A percentile compares a stretch with the other conserved stretches of the same genome.
phyloP scores from a whole-genome alignment of 2,888 invertebrate species.

The Polyploca ridens region DNA sequence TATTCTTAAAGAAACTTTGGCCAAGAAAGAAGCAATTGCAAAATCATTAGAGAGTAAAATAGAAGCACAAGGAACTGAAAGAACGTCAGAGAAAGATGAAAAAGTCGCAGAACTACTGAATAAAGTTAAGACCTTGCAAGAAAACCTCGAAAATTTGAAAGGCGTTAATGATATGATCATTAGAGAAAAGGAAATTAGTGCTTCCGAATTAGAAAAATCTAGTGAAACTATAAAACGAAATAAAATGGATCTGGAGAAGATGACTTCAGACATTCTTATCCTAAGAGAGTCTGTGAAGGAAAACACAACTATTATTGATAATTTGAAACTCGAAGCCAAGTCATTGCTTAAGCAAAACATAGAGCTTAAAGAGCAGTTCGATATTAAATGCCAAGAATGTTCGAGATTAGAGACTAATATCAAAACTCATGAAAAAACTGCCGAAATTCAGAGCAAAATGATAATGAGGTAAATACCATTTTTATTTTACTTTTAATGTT shows the following conservation, averaged over 20 bases:
- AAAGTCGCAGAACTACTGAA: conserved; percentile 46
- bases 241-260: conserved; percentile 60
- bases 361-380: conserved; percentile 57
- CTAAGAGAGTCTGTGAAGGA: conserved; percentile 64
- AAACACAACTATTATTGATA: conserved; percentile 57
- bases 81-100: conserved; percentile 32
- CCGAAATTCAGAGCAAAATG: conserved; percentile 71
- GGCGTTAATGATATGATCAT: conserved; percentile 54
- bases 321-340: conserved; percentile 60
- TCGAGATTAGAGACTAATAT: conserved; percentile 66
- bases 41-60: conserved; percentile 36
- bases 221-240: conserved; percentile 58
- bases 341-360: conserved; percentile 61
- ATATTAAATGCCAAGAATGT: conserved; percentile 62
- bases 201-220: conserved; percentile 64
- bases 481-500: background rate
- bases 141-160: conserved; percentile 55
- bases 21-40: conserved; percentile 49
- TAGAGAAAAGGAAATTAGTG: conserved; percentile 60
- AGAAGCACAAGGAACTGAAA: conserved; percentile 23
- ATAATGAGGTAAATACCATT: conserved; percentile 61
- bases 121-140: conserved; percentile 42
- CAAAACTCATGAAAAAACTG: conserved; percentile 74
- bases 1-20: conserved; percentile 46
- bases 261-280: conserved; percentile 64